A percentile compares a stretch with the other conserved stretches of the same genome.
These are phyloP conservation scores for Netelia virgata DNA, from an alignment of 2,888 invertebrate genomes.

Conservation along the genomic window DNA sequence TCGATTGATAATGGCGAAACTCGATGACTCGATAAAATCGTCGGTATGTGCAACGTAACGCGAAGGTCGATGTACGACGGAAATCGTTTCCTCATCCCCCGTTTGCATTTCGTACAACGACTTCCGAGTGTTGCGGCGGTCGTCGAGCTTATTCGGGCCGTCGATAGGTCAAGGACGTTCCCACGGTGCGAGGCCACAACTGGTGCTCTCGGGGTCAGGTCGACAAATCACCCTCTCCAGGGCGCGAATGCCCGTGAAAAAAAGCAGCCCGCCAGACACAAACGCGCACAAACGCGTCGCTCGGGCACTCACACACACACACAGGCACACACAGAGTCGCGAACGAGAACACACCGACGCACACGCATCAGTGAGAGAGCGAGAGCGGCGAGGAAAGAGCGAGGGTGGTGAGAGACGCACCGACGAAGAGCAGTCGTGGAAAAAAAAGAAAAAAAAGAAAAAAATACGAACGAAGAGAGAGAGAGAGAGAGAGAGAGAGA, in stretches of 20 bases:
- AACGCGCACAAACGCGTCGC: slow-evolving; percentile 40
- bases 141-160: slow-evolving; percentile 78
- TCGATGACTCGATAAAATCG: too few species aligned
- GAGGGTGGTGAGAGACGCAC: slow-evolving; percentile 67
- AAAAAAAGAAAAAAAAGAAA: slow-evolving; percentile 52
- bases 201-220: slow-evolving; percentile 82
- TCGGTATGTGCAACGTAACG: not conserved
- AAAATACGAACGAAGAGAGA: slow-evolving; percentile 44
- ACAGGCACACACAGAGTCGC: slow-evolving; percentile 19
- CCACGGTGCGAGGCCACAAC: slow-evolving; percentile 67
- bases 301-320: slow-evolving; percentile 16
- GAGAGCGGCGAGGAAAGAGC: slow-evolving; percentile 67
- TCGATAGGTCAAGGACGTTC: slow-evolving; percentile 84
- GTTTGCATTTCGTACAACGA: slow-evolving; percentile 65
- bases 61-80: not conserved
- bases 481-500: slow-evolving; percentile 38
- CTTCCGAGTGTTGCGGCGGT: slow-evolving; percentile 73
- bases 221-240: slow-evolving; percentile 84
- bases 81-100: not conserved
- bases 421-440: slow-evolving; percentile 56
- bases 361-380: slow-evolving; percentile 58
- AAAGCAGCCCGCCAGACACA: slow-evolving; percentile 70
- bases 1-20: too few species aligned
- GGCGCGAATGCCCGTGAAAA: slow-evolving; percentile 80
- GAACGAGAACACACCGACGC: slow-evolving; percentile 29